These are phyloP conservation scores for Rhodophaea formosa DNA, from an alignment of 2,888 invertebrate species.

Conservation along the genomic window DNA sequence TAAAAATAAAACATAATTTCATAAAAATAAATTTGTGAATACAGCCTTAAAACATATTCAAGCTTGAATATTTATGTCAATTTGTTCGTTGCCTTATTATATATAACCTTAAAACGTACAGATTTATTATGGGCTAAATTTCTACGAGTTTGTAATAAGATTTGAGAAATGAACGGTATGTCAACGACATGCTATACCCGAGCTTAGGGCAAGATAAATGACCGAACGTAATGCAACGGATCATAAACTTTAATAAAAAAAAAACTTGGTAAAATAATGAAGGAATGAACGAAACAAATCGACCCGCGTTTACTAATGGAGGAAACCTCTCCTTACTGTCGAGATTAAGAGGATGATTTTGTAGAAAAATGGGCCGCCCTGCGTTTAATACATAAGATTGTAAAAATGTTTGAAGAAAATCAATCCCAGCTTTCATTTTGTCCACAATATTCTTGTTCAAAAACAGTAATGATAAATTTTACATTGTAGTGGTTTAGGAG, in stretches of 20 bases:
- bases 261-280: slow-evolving; percentile 31
- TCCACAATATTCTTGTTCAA: neutral
- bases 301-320: slow-evolving; percentile 14
- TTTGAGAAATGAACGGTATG: slow-evolving; percentile 72
- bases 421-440: neutral
- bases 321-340: slow-evolving; percentile 12
- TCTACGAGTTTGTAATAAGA: slow-evolving; percentile 63
- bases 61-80: neutral
- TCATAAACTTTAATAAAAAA: slow-evolving; percentile 30
- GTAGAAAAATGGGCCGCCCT: slow-evolving; percentile 12
- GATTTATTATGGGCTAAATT: slow-evolving; percentile 60
- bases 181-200: slow-evolving; percentile 60
- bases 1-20: no score
- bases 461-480: neutral
- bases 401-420: slow-evolving; percentile 3
- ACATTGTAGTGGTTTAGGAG: no score
- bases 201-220: slow-evolving; percentile 66
- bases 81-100: neutral
- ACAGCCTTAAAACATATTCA: neutral
- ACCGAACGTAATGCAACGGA: slow-evolving; percentile 56
- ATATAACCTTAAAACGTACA: slow-evolving; percentile 31
- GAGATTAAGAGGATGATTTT: slow-evolving; percentile 17
- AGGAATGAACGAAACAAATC: slow-evolving; percentile 27
- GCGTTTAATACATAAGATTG: neutral
- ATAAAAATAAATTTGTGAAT: neutral